phyloP scores from a whole-genome alignment of 2,113 vertebrate genomes.

The Protobothrops mucrosquamatus region DNA sequence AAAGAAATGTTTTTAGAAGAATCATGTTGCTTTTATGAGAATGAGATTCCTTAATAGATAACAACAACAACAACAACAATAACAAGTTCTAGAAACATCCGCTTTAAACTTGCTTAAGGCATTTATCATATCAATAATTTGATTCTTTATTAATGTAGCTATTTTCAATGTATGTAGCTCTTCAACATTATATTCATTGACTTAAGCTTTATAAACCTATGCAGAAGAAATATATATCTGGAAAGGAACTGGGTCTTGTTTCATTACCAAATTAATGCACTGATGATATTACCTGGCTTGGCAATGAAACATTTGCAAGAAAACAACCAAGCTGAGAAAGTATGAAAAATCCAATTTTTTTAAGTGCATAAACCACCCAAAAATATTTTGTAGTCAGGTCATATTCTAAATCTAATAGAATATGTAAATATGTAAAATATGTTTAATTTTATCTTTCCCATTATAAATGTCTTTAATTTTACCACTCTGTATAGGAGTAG shows the following conservation, averaged over 20 bases:
- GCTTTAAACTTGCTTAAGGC: background rate
- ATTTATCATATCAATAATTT: background rate
- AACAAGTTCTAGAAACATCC: background rate
- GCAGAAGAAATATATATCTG: background rate
- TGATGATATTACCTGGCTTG: background rate
- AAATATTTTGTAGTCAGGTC: background rate
- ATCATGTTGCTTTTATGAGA: background rate
- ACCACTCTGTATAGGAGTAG: background rate
- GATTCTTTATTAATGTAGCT: background rate
- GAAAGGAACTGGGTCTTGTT: background rate
- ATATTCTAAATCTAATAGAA: background rate
- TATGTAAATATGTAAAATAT: background rate
- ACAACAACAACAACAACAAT: no score
- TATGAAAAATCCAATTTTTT: background rate
- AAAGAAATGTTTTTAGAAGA: background rate
- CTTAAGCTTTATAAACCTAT: background rate
- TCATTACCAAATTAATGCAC: background rate
- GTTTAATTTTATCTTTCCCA: background rate
- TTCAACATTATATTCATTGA: background rate
- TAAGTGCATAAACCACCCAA: background rate
- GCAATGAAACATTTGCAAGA: background rate
- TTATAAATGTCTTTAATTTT: background rate
- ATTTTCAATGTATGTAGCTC: background rate
- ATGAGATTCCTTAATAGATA: background rate
- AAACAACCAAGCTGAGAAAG: background rate